phyloP scores from a whole-genome alignment of 2,888 invertebrate species.

The Autographa gamma region DNA sequence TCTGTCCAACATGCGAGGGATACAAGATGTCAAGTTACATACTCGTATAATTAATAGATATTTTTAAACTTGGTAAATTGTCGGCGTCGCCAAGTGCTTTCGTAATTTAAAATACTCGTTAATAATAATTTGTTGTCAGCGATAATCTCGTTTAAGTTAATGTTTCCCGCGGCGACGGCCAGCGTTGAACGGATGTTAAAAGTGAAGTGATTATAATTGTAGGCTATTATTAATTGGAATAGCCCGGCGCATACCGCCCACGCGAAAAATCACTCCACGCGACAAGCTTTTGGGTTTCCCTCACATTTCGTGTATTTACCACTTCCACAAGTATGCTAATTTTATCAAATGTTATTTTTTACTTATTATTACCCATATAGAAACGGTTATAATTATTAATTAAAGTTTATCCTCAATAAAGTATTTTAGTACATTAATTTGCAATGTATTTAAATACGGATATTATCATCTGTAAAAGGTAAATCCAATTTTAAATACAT shows the following conservation, averaged over 20 bases:
- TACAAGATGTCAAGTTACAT: background rate
- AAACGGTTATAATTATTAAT: too few relatives aligned
- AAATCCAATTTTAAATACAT: background rate
- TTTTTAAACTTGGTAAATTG: background rate
- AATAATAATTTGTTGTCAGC: slow-evolving; percentile 7
- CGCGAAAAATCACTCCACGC: slow-evolving; percentile 14
- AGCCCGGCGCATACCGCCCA: slow-evolving; percentile 18
- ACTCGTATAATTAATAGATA: background rate
- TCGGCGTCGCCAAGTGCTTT: background rate
- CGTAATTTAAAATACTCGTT: background rate
- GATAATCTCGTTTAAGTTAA: slow-evolving; percentile 21
- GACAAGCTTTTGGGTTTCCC: background rate
- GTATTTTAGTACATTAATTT: background rate
- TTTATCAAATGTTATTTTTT: slow-evolving; percentile 1
- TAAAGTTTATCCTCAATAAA: background rate
- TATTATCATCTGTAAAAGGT: background rate
- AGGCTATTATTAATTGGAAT: slow-evolving; percentile 34
- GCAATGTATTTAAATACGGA: background rate
- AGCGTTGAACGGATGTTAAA: slow-evolving; percentile 37
- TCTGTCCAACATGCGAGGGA: background rate
- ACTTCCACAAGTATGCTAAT: background rate
- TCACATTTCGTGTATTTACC: background rate
- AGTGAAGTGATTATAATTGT: slow-evolving; percentile 38
- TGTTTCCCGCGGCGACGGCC: slow-evolving; percentile 4
- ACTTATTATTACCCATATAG: too few relatives aligned